phyloP scores from a whole-genome alignment of 2,113 vertebrate species.

The Ctenomys sociabilis region DNA sequence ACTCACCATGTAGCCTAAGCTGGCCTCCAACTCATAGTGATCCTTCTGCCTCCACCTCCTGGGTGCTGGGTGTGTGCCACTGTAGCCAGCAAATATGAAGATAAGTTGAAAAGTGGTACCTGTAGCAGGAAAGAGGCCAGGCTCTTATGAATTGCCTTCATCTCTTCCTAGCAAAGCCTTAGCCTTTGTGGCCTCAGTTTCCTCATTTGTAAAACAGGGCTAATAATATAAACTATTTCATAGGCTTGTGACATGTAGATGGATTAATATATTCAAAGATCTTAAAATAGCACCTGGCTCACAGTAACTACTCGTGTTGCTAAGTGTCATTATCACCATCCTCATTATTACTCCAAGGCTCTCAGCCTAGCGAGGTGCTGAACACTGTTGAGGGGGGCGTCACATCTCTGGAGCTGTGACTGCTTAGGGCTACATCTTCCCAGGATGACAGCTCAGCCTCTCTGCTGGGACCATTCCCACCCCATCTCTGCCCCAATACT shows the following conservation, averaged over 20 bases:
- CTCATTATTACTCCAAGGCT: background rate
- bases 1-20: background rate
- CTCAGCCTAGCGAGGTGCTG: background rate
- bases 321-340: accelerated
- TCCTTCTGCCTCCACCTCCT: background rate
- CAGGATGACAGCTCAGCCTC: background rate
- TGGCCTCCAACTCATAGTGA: background rate
- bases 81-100: background rate
- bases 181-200: background rate
- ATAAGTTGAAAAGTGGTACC: too few species aligned
- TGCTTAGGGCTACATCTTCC: background rate
- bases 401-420: background rate
- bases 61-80: background rate
- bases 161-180: background rate
- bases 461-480: background rate
- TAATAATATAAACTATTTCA: background rate
- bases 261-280: too few species aligned
- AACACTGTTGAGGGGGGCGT: background rate
- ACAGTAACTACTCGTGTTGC: background rate
- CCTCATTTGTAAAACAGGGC: background rate
- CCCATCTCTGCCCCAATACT: background rate
- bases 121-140: background rate
- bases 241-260: background rate
- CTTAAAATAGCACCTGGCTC: background rate
- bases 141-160: background rate